phyloP scores from a whole-genome alignment of 2,888 invertebrate genomes.

The Apeira syringaria region DNA sequence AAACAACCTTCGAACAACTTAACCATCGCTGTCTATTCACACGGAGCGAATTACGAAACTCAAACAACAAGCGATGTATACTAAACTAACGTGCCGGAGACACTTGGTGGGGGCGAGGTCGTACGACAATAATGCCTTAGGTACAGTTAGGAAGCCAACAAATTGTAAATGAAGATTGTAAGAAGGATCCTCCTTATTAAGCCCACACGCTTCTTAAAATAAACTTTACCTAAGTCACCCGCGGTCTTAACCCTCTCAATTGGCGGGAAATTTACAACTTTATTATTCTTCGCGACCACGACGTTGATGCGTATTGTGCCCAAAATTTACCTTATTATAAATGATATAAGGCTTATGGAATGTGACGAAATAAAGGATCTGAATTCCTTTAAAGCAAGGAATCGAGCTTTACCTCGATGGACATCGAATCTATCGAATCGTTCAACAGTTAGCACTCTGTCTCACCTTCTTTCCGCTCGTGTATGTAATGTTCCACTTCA shows the following conservation, averaged over 20 bases:
- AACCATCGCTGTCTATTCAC: conserved; percentile 46
- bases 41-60: conserved; percentile 47
- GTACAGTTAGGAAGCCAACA: conserved; percentile 51
- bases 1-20: conserved; percentile 49
- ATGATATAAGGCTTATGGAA: too few species aligned
- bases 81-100: conserved; percentile 48
- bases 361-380: conserved; percentile 46
- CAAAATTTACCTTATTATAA: too few species aligned
- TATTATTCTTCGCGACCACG: too few species aligned
- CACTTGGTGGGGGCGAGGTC: conserved; percentile 65
- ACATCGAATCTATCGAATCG: conserved; percentile 11
- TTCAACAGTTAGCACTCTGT: conserved; percentile 65
- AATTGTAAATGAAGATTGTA: conserved; percentile 47
- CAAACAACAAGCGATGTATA: conserved; percentile 51
- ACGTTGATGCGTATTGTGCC: too few species aligned
- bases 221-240: conserved; percentile 45
- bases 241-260: too few species aligned
- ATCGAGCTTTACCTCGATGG: conserved; percentile 55
- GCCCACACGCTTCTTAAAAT: conserved; percentile 41
- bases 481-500: conserved; percentile 77
- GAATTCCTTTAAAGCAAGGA: conserved; percentile 59
- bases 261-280: too few species aligned
- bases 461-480: conserved; percentile 74
- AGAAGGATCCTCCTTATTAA: conserved; percentile 57
- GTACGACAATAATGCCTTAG: conserved; percentile 51